Conservation (phyloP, 1,140 invertebrate species). For the Ladona fulva region DNA sequence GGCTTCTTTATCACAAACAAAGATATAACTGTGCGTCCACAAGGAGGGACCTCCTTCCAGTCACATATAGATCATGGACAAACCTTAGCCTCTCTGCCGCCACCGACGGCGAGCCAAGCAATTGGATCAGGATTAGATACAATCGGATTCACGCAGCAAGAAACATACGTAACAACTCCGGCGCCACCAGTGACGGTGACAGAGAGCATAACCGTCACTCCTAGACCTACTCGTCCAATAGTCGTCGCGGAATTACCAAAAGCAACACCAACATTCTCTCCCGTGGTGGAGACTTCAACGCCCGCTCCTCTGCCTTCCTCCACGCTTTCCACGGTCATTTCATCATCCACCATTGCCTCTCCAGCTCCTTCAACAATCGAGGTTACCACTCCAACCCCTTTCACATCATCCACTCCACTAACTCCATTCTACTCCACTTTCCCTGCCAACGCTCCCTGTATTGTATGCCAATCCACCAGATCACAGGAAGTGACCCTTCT, state of each 20-base stretch:
- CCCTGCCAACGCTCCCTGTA: background rate
- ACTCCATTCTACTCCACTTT: conserved; percentile 3
- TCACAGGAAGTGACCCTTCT: background rate
- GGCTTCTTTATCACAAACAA: too few species aligned
- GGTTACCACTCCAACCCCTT: background rate
- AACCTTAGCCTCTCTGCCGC: too few species aligned
- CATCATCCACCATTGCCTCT: background rate
- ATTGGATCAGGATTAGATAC: too few species aligned
- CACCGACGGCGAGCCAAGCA: too few species aligned
- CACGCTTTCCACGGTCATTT: background rate
- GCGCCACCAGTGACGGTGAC: too few species aligned
- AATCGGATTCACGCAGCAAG: too few species aligned
- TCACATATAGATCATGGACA: too few species aligned
- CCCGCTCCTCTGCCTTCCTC: background rate
- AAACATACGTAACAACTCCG: too few species aligned
- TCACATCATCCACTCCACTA: background rate
- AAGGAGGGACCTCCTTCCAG: too few species aligned
- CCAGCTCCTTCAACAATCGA: background rate
- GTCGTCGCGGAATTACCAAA: conserved; percentile 11
- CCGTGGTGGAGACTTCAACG: background rate
- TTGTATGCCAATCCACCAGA: background rate
- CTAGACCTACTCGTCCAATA: conserved; percentile 4
- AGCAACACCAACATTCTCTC: background rate
- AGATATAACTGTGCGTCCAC: too few species aligned
- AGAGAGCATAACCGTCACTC: background rate